Conservation (phyloP, 2,113 vertebrate species). For the Leptocoma aspasia region DNA sequence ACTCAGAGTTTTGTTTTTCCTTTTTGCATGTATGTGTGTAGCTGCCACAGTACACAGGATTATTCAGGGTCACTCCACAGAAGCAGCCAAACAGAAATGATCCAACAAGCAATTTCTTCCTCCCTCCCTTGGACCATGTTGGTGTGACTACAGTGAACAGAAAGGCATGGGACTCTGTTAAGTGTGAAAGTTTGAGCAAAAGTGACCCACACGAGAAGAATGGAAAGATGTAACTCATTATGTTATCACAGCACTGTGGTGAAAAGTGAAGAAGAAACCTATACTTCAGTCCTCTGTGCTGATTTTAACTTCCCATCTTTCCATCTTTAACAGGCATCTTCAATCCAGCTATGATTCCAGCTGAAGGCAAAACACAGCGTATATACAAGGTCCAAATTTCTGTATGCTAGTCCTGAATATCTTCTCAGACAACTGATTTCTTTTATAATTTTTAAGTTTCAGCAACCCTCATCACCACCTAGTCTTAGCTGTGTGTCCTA, state of each 20-base stretch:
- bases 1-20: not conserved
- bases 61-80: not conserved
- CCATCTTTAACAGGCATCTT: not conserved
- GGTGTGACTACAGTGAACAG: not conserved
- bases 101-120: not conserved
- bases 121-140: not conserved
- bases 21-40: not conserved
- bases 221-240: not conserved
- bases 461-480: not conserved
- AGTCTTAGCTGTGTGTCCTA: not conserved
- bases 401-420: not conserved
- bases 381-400: not conserved
- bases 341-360: not conserved
- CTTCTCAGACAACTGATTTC: not conserved
- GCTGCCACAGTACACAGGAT: not conserved
- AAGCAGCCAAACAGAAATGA: slow-evolving; percentile 32
- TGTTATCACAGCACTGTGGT: not conserved
- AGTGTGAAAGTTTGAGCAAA: not conserved
- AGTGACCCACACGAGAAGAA: not conserved
- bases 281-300: not conserved
- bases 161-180: not conserved
- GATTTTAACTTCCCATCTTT: not conserved
- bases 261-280: slow-evolving; percentile 23
- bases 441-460: not conserved
- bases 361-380: not conserved